Evolutionary conservation across 2,888 invertebrate species (phyloP), one percentile per base, ranked within the genome.

Genomic region (Lissocephala sabroskyi): DNA sequence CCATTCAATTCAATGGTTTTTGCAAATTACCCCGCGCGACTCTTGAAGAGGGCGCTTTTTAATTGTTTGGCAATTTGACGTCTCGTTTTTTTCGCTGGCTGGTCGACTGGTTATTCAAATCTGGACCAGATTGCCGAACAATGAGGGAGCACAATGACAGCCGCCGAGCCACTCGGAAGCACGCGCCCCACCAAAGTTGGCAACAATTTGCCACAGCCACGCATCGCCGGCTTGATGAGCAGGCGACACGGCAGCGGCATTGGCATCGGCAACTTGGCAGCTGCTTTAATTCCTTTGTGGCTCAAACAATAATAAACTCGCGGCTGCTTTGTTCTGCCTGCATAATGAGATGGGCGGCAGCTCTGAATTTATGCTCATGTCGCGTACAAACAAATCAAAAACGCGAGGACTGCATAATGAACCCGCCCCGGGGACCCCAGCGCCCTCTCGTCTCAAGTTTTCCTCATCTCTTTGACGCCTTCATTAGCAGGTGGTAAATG

Each of bases 261-360:
- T n/a, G n/a, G n/a, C n/a, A n/a, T n/a, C n/a, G n/a, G n/a, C n/a
- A n/a, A n/a, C n/a, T 54, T 48, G 75, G 54, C 74, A 56, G 59
- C 61, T 75, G 61, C 50, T 61, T n/a, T 71, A 75, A 71, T 71
- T 61, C 57, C 64, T 77, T 75, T 71, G 67, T 77, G 75, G 41
- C 23, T 53, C 35, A 55, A 63, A 71, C 67, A 75, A 77, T 71
- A 74, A 63, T 52, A 60, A 66, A 57, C 47, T 48, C 37, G 41
- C 18, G 47, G 54, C 28, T n/a, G 10, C 41, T 52, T 71, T 71
- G 75, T 71, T 59, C 50, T 51, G 52, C 55, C 13, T 52, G 78
- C 67, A 78, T 78, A 71, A 75, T 78, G 71, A 62, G 64, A 45
- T 54, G 40, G 35, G 14, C 35, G 5, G 23, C 23, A 39, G 7